Conservation (phyloP, 2,888 invertebrate species). For the Pharmacophagus antenor region DNA sequence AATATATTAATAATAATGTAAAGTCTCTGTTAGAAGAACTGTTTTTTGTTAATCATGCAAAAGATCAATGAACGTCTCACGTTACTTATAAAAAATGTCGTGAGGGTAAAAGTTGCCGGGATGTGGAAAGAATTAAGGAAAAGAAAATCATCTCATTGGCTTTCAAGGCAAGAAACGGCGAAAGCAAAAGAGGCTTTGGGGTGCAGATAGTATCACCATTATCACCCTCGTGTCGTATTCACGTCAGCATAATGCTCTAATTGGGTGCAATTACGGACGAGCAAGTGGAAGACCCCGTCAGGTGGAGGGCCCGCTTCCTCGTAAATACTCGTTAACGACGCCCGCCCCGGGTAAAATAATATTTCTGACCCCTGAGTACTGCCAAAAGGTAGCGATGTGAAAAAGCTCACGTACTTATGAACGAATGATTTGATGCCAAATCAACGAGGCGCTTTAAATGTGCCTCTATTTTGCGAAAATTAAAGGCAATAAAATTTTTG, state of each 20-base stretch:
- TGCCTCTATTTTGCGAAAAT: constrained; percentile 48
- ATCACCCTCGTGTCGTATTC: constrained; percentile 75
- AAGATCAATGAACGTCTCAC: constrained; percentile 71
- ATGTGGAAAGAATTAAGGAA: constrained; percentile 69
- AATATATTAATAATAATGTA: constrained; percentile 47
- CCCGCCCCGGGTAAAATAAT: constrained; percentile 73
- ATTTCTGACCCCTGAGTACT: constrained; percentile 68
- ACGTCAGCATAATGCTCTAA: constrained; percentile 80
- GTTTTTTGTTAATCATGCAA: constrained; percentile 70
- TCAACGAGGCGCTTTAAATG: constrained; percentile 62
- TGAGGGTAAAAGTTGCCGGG: constrained; percentile 58
- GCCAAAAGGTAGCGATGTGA: constrained; percentile 62
- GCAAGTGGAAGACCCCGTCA: constrained; percentile 72
- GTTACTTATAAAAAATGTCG: constrained; percentile 65
- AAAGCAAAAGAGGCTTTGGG: constrained; percentile 39
- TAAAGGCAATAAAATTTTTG: constrained; percentile 14
- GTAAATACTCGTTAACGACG: constrained; percentile 79
- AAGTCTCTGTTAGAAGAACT: constrained; percentile 59
- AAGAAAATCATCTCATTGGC: constrained; percentile 63
- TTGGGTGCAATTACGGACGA: constrained; percentile 78
- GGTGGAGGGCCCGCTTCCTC: constrained; percentile 72
- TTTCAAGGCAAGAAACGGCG: constrained; percentile 44
- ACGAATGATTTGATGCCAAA: constrained; percentile 62
- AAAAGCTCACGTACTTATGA: constrained; percentile 67
- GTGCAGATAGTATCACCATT: constrained; percentile 74